Conservation (phyloP, 2,797 vertebrate genomes). For the Vultur gryphus region DNA sequence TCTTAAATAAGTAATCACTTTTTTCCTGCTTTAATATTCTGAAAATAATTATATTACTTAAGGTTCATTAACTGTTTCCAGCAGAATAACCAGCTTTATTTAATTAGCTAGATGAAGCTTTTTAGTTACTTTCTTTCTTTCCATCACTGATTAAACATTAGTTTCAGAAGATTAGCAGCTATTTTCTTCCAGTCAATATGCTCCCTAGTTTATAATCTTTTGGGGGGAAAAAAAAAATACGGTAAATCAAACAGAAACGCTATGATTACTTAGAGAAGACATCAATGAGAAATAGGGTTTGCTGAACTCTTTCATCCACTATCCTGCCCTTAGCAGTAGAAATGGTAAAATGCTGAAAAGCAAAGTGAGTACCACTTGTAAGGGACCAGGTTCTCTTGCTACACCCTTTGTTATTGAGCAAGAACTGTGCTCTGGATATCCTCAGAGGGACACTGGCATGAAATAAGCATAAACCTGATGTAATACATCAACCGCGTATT, state of each 20-base stretch:
- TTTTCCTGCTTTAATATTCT: constrained; percentile 60
- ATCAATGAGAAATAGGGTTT: neutral
- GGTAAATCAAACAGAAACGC: neutral
- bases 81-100: constrained; percentile 63
- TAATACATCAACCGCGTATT: neutral
- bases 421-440: neutral
- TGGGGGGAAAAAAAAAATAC: neutral
- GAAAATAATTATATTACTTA: constrained; percentile 66
- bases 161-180: constrained; percentile 56
- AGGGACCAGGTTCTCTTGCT: neutral
- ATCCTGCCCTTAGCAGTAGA: neutral
- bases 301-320: neutral
- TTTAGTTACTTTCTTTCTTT: constrained; percentile 61
- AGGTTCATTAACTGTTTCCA: constrained; percentile 68
- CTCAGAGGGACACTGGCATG: neutral
- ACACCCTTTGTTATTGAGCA: neutral
- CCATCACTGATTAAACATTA: constrained; percentile 65
- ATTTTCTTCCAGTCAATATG: constrained; percentile 37
- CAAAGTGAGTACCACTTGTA: neutral
- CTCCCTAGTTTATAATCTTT: constrained; percentile 22
- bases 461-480: neutral
- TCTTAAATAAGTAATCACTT: constrained; percentile 63
- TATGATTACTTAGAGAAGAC: neutral
- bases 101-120: constrained; percentile 61
- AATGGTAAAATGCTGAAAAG: neutral